A percentile compares a stretch with the other conserved stretches of the same genome.
These are phyloP conservation scores for Fulica atra DNA, from an alignment of 2,113 vertebrate genomes.

Conservation along the genomic window DNA sequence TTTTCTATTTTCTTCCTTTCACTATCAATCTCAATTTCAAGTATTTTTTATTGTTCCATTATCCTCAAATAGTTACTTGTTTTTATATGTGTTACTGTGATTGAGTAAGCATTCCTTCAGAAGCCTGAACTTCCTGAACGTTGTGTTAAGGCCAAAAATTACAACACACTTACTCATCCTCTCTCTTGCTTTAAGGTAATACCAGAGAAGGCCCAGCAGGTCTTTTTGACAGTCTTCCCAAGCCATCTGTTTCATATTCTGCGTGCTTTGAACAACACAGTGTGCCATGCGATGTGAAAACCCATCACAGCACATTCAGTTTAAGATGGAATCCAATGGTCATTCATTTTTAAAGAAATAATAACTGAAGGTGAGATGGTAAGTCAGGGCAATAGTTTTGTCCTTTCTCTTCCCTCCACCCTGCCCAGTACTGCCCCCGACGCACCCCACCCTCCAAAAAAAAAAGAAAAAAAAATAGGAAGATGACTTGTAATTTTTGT, in stretches of 20 bases:
- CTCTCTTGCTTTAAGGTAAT: conserved; percentile 25
- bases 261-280: background rate
- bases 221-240: conserved; percentile 11
- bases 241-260: conserved; percentile 42
- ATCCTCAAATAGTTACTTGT: background rate
- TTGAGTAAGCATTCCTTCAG: background rate
- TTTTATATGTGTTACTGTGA: background rate
- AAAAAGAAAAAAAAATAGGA: background rate
- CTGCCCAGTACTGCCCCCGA: too few species aligned
- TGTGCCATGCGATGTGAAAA: background rate
- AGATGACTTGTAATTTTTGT: fast-evolving
- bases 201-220: conserved; percentile 49
- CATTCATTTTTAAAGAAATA: conserved; percentile 7
- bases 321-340: background rate
- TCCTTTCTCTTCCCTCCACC: background rate
- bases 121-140: background rate
- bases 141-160: conserved; percentile 31
- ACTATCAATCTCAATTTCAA: background rate
- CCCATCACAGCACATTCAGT: background rate
- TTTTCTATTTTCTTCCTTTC: background rate
- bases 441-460: fast-evolving
- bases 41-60: background rate
- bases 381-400: background rate
- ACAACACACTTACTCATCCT: conserved; percentile 18
- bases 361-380: background rate